Conservation (phyloP, 2,797 vertebrate species). For the Lithobates pipiens region DNA sequence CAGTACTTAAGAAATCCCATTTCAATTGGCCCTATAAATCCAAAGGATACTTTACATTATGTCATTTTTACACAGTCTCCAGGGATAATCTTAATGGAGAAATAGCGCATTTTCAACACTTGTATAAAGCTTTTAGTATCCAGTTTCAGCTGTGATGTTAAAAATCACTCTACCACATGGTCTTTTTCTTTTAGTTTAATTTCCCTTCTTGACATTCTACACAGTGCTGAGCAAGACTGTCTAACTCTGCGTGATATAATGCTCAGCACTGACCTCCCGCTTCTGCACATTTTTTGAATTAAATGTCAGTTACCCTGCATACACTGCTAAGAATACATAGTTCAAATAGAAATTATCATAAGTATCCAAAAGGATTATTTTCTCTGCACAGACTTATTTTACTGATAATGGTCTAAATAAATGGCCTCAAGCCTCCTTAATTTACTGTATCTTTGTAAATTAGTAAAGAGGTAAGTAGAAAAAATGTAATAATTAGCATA, state of each 20-base stretch:
- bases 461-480: neutral
- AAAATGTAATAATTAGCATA: neutral
- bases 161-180: slow-evolving; percentile 52
- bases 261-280: slow-evolving; percentile 63
- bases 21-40: slow-evolving; percentile 59
- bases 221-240: slow-evolving; percentile 17
- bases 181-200: slow-evolving; percentile 61
- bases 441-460: neutral
- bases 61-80: slow-evolving; percentile 46
- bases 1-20: slow-evolving; percentile 35
- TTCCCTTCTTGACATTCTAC: slow-evolving; percentile 43
- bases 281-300: slow-evolving; percentile 29
- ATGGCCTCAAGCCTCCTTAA: neutral
- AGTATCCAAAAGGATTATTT: neutral
- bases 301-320: neutral
- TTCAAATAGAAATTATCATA: neutral
- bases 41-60: slow-evolving; percentile 49
- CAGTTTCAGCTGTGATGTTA: slow-evolving; percentile 40
- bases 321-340: neutral
- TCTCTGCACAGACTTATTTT: neutral
- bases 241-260: slow-evolving; percentile 46
- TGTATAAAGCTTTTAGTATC: slow-evolving; percentile 53
- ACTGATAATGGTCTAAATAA: neutral
- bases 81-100: slow-evolving; percentile 55
- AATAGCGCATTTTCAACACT: slow-evolving; percentile 29